phyloP scores from a whole-genome alignment of 1,140 invertebrate genomes.

The Drosophila persimilis region DNA sequence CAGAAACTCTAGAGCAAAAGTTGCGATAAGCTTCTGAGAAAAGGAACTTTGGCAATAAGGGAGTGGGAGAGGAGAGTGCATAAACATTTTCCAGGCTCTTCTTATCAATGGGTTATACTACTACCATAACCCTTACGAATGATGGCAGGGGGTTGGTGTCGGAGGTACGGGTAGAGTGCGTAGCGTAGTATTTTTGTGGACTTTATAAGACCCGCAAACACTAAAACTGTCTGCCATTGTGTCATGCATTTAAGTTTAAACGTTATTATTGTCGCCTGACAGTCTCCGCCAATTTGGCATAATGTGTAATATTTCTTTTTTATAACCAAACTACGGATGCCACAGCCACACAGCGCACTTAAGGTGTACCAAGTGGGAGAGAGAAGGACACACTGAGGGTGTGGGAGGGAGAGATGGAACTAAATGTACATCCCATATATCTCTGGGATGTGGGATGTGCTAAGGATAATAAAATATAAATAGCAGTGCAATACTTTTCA shows the following conservation, averaged over 20 bases:
- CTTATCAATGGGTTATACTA: constrained; percentile 40
- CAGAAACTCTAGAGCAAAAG: constrained; percentile 1
- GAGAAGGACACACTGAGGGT: constrained; percentile 12
- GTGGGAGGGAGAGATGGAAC: neutral
- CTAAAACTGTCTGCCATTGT: constrained; percentile 76
- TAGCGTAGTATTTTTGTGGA: constrained; percentile 47
- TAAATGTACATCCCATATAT: constrained; percentile 39
- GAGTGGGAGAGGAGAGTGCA: constrained; percentile 21
- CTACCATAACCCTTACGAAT: constrained; percentile 29
- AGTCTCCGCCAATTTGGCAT: constrained; percentile 80
- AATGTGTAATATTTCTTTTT: constrained; percentile 82
- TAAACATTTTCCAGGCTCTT: constrained; percentile 41
- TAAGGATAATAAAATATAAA: constrained; percentile 74
- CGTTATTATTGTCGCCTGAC: constrained; percentile 79
- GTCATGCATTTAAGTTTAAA: constrained; percentile 73
- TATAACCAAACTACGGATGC: constrained; percentile 72
- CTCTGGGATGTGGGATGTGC: constrained; percentile 23
- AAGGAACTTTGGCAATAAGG: constrained; percentile 25
- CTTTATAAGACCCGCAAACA: constrained; percentile 61
- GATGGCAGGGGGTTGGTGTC: neutral
- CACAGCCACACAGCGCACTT: constrained; percentile 38
- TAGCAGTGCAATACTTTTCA: constrained; percentile 60
- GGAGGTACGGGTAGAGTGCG: constrained; percentile 4
- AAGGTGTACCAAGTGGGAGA: constrained; percentile 49
- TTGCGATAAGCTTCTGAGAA: constrained; percentile 29